Evolutionary conservation across 2,888 invertebrate species (phyloP).

Genomic region (Netelia fuscicornis): DNA sequence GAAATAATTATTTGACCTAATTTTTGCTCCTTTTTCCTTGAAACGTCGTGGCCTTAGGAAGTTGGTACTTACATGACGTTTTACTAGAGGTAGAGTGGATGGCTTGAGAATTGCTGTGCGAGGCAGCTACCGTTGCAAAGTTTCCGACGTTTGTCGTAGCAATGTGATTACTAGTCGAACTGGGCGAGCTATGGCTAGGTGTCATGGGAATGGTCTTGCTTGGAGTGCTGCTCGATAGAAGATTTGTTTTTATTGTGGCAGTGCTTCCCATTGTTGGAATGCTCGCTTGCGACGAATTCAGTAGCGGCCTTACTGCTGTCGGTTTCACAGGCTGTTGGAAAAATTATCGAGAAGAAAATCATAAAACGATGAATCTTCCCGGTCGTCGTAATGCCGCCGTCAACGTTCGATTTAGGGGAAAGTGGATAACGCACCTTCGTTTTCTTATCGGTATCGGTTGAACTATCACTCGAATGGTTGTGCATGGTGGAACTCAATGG

Average conservation of each 20-base stretch:
- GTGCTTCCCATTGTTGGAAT: slow-evolving; percentile 86
- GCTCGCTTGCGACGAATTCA: slow-evolving; percentile 86
- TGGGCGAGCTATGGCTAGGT: slow-evolving; percentile 85
- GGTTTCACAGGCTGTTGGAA: slow-evolving; percentile 92
- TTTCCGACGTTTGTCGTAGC: slow-evolving; percentile 85
- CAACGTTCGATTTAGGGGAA: not conserved
- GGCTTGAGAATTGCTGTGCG: slow-evolving; percentile 83
- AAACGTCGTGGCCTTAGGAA: not conserved
- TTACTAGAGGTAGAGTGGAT: slow-evolving; percentile 84
- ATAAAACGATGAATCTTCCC: not conserved
- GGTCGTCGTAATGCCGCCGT: no score
- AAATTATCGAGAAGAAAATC: slow-evolving; percentile 37
- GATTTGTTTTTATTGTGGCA: slow-evolving; percentile 86
- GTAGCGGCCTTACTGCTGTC: slow-evolving; percentile 88
- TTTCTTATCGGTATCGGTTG: slow-evolving; percentile 91
- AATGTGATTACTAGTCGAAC: slow-evolving; percentile 83
- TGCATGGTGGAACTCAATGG: slow-evolving; percentile 86
- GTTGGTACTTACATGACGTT: slow-evolving; percentile 82
- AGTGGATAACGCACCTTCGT: slow-evolving; percentile 83
- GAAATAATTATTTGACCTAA: not conserved
- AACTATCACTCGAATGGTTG: slow-evolving; percentile 93
- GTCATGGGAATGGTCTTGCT: slow-evolving; percentile 87
- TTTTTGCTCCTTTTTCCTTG: not conserved
- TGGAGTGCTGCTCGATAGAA: slow-evolving; percentile 85
- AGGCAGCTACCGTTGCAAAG: slow-evolving; percentile 89